Conservation (phyloP, 2,888 invertebrate genomes). For the Clepsis dumicolana region DNA sequence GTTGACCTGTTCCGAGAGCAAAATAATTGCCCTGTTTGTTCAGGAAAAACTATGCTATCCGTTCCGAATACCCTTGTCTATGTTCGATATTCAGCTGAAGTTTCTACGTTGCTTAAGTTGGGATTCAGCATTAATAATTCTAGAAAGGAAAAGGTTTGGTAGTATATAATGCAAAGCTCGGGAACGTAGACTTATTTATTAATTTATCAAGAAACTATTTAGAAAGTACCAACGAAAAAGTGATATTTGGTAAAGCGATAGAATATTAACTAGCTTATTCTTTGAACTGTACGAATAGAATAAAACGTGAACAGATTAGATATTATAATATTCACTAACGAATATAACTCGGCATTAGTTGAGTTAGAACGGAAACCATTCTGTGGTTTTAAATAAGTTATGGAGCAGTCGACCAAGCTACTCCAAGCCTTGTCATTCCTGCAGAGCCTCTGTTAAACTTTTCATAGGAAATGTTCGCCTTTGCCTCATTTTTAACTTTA, state of each 20-base stretch:
- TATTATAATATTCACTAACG: background rate
- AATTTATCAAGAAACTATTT: no score
- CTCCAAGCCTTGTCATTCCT: constrained; percentile 65
- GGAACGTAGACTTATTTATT: no score
- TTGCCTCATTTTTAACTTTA: constrained; percentile 75
- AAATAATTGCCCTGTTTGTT: background rate
- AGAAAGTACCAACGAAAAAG: no score
- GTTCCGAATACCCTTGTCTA: background rate
- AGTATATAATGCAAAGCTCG: no score
- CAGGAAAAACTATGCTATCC: background rate
- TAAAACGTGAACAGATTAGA: background rate
- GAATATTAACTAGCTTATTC: background rate
- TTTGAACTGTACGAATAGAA: background rate
- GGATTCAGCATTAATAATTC: no score
- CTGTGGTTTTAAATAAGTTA: constrained; percentile 39
- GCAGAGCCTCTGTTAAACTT: constrained; percentile 68
- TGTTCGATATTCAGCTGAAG: background rate
- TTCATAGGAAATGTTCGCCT: constrained; percentile 68
- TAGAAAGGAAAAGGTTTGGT: no score
- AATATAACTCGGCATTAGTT: no score
- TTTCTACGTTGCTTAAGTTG: no score
- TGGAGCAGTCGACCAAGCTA: constrained; percentile 51
- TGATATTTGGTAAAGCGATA: background rate
- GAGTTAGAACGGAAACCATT: background rate
- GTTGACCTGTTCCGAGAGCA: background rate